Base-by-base conservation (phyloP, 2,888 invertebrate species). In the Teinopalpus imperialis region DNA sequence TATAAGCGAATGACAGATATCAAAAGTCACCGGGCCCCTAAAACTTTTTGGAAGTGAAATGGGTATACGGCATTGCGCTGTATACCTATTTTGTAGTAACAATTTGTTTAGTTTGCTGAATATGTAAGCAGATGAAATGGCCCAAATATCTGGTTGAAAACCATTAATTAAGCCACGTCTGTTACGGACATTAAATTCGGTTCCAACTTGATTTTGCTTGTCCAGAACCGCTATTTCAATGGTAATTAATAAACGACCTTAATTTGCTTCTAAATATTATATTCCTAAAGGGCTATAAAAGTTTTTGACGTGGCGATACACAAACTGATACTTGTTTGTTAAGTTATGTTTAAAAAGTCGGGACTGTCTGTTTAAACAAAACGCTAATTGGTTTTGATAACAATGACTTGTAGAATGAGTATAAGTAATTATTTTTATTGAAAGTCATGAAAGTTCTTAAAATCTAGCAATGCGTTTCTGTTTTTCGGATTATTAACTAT, bases 101-200 rank as follows among this genome's bases (percentile, higher is more conserved):
- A 69, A 70, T 74, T 74, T 70, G 74, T 72, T 61, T 72, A 69
- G 73, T 74, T 74, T 62, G 65, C 61, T 61, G 63, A 65, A 69
- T 68, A 64, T 61, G 66, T 63, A 69, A 68, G 66, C 65, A 75
- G 72, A 75, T 74, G 69, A 69, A 74, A 73, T 65, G 61, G 59
- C 53, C 59, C 59, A 62, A 71, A 63, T 68, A 66, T 71, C 64
- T 54, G 59, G 60, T 52, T 52, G 56, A 55, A 74, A 71, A 68
- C 75, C 66, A 66, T 77, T 75, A 73, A 68, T 43, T 43, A 43
- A 36, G 23, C 23, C 27, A 66, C 56, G 63, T 65, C 61, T 67
- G 67, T 62, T 64, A 54, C 54, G 63, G 61, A 69, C 57, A 59
- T 54, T 53, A 64, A 65, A 59, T 59, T 68, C 52, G 52, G 56